These are phyloP conservation scores for Latrodectus geometricus DNA, from an alignment of 1,140 invertebrate genomes.

Conservation along the genomic window DNA sequence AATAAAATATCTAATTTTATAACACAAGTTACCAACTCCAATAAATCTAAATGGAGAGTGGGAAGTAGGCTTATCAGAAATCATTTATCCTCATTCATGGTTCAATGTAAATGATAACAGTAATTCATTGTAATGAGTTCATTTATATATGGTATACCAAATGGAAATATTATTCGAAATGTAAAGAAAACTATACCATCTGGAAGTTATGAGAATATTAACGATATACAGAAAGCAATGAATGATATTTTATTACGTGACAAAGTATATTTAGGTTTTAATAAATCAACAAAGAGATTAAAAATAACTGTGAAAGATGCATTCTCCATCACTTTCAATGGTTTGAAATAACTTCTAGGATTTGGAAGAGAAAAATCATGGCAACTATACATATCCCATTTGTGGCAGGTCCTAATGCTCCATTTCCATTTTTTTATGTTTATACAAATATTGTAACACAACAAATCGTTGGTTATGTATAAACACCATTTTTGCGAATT, in stretches of 20 bases:
- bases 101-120: background rate
- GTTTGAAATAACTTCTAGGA: background rate
- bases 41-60: too few relatives aligned
- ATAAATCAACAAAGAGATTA: background rate
- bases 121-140: too few relatives aligned
- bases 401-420: background rate
- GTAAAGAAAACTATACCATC: background rate
- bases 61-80: too few relatives aligned
- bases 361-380: background rate
- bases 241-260: too few relatives aligned
- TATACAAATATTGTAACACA: background rate
- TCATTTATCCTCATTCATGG: too few relatives aligned
- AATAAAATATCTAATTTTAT: too few relatives aligned
- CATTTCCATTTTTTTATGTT: background rate
- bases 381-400: background rate
- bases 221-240: background rate
- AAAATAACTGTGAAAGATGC: background rate
- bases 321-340: background rate
- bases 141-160: too few relatives aligned
- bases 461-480: background rate
- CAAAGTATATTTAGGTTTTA: too few relatives aligned
- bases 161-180: background rate
- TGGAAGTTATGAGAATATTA: background rate
- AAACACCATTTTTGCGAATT: background rate
- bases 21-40: too few relatives aligned